Evolutionary conservation across 2,113 vertebrate genomes (phyloP).

Genomic region (Podocnemis expansa): DNA sequence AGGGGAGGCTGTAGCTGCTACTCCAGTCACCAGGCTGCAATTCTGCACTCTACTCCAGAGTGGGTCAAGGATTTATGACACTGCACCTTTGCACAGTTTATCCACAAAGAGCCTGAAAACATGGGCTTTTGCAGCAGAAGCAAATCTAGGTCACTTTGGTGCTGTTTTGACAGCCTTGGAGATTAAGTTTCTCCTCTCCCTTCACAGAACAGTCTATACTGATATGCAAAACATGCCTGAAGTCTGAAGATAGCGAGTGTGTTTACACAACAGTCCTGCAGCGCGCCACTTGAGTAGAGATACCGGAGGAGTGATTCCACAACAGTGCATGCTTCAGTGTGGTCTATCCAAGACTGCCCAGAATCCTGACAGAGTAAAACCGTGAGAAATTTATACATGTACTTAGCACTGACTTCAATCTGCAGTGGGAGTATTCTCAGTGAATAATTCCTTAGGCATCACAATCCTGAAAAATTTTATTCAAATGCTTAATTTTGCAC

Average conservation of each 20-base stretch:
- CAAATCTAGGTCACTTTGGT: neutral
- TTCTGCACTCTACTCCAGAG: neutral
- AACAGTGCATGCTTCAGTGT: no score
- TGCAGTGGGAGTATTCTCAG: neutral
- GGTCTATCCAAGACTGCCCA: no score
- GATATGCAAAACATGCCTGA: neutral
- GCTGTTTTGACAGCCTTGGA: neutral
- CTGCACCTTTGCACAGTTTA: neutral
- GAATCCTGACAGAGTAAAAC: neutral
- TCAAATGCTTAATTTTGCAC: neutral
- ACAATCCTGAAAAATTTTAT: neutral
- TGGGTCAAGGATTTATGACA: neutral
- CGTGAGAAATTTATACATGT: neutral
- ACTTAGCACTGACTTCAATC: neutral
- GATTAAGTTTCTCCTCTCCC: neutral
- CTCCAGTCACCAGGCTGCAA: neutral
- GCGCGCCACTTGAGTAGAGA: neutral
- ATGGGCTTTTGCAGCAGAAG: neutral
- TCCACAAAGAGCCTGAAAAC: neutral
- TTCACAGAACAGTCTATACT: neutral
- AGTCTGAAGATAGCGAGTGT: neutral
- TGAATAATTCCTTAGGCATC: neutral
- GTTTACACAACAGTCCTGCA: neutral
- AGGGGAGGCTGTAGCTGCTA: neutral
- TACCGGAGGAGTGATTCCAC: neutral